Evolutionary conservation across 92 coral and sea anemone genomes (phyloP).

Genomic region (Galaxea fascicularis): DNA sequence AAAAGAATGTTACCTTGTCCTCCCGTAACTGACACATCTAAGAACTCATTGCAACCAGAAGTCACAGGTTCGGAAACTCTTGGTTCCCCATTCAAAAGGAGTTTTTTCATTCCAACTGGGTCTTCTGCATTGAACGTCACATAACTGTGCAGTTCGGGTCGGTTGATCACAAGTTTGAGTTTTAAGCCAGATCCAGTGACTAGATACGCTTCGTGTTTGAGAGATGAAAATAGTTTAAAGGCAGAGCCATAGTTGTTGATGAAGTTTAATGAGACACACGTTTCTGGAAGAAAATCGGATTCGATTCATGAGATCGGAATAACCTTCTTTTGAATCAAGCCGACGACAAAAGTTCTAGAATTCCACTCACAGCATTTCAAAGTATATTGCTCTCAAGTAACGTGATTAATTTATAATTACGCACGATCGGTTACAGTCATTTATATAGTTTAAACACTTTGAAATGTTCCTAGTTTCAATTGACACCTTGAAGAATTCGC

Average conservation of each 20-base stretch:
- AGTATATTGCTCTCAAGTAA: no score
- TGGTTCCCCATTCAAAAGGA: slow-evolving; percentile 58
- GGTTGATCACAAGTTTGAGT: slow-evolving; percentile 68
- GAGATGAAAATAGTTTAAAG: slow-evolving; percentile 65
- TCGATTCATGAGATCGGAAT: not conserved
- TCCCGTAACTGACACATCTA: slow-evolving; percentile 67
- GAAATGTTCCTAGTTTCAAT: no score
- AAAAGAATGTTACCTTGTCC: slow-evolving; percentile 61
- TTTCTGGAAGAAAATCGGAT: slow-evolving; percentile 34
- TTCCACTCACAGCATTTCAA: no score
- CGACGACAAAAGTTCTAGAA: no score
- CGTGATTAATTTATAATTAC: no score
- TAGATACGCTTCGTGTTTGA: slow-evolving; percentile 74
- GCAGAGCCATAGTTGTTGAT: slow-evolving; percentile 74
- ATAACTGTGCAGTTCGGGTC: slow-evolving; percentile 79
- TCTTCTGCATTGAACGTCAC: slow-evolving; percentile 77
- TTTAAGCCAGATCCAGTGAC: slow-evolving; percentile 67
- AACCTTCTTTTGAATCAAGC: no score
- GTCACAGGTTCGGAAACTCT: slow-evolving; percentile 57
- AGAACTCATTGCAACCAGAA: slow-evolving; percentile 57
- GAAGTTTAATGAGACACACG: slow-evolving; percentile 78
- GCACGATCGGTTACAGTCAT: no score
- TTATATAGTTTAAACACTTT: no score
- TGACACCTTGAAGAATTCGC: no score
- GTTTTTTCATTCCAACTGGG: slow-evolving; percentile 24